These are phyloP conservation scores for Cyclina sinensis DNA, from an alignment of 1,140 invertebrate genomes.

Conservation along the genomic window DNA sequence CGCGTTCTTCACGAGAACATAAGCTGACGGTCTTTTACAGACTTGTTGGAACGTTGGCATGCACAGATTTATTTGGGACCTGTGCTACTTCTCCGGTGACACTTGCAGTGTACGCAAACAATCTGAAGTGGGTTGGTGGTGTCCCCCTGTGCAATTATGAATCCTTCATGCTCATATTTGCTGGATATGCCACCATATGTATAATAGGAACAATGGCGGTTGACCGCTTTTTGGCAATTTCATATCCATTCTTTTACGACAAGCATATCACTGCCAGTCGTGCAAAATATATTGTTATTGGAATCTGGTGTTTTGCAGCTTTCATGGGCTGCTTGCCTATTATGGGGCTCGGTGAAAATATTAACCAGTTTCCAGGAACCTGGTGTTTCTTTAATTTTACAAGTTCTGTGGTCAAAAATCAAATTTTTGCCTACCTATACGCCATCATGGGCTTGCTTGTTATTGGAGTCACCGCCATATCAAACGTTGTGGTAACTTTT, in stretches of 20 bases:
- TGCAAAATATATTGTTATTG: slow-evolving; percentile 73
- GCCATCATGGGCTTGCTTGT: slow-evolving; percentile 78
- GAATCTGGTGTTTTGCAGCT: slow-evolving; percentile 79
- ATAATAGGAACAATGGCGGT: slow-evolving; percentile 86
- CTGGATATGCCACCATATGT: slow-evolving; percentile 84
- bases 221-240: slow-evolving; percentile 85
- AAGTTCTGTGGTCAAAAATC: slow-evolving; percentile 60
- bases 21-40: slow-evolving; percentile 78
- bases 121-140: slow-evolving; percentile 79
- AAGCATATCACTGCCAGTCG: slow-evolving; percentile 79
- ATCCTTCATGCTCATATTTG: slow-evolving; percentile 85
- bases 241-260: slow-evolving; percentile 85
- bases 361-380: slow-evolving; percentile 84
- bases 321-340: slow-evolving; percentile 84
- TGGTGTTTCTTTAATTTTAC: slow-evolving; percentile 87
- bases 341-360: slow-evolving; percentile 82
- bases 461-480: slow-evolving; percentile 80
- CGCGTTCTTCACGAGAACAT: slow-evolving; percentile 73
- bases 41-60: slow-evolving; percentile 77
- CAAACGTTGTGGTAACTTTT: slow-evolving; percentile 81
- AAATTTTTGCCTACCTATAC: slow-evolving; percentile 80
- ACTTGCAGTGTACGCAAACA: slow-evolving; percentile 78
- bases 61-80: slow-evolving; percentile 80
- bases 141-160: slow-evolving; percentile 83
- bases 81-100: slow-evolving; percentile 80